A percentile compares a stretch with the other conserved stretches of the same genome.
These are phyloP conservation scores for Myotis daubentonii DNA, from an alignment of 2,797 vertebrate species.

Conservation along the genomic window DNA sequence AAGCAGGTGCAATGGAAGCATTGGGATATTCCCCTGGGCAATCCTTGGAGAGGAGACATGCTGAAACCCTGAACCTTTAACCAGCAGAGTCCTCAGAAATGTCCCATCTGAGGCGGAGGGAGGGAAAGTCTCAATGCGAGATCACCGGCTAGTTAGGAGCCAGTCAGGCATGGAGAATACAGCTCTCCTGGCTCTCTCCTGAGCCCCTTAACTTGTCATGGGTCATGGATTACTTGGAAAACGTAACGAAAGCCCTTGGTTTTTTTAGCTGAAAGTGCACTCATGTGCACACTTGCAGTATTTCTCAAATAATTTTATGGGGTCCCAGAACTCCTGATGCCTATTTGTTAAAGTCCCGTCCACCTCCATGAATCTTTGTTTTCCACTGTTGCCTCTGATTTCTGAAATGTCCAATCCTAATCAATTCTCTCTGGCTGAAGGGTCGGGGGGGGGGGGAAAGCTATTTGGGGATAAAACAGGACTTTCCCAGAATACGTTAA, in stretches of 20 bases:
- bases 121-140: neutral
- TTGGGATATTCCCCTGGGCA: neutral
- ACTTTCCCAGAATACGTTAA: neutral
- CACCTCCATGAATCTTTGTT: neutral
- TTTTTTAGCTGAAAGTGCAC: neutral
- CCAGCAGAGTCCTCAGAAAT: neutral
- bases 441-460: neutral
- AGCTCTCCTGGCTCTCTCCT: neutral
- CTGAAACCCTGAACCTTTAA: neutral
- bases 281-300: neutral
- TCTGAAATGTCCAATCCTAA: neutral
- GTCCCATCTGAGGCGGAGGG: neutral
- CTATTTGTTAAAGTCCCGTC: neutral
- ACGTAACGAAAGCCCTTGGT: neutral
- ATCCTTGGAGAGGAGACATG: neutral
- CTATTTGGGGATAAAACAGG: neutral
- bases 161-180: neutral
- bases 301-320: neutral
- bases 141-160: neutral
- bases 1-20: neutral
- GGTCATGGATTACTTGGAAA: neutral
- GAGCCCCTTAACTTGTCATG: neutral
- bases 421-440: neutral
- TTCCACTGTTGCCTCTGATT: neutral
- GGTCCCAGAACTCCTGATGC: neutral